Evolutionary conservation across 2,888 invertebrate species (phyloP).

Genomic region (Diadegma fenestrale): DNA sequence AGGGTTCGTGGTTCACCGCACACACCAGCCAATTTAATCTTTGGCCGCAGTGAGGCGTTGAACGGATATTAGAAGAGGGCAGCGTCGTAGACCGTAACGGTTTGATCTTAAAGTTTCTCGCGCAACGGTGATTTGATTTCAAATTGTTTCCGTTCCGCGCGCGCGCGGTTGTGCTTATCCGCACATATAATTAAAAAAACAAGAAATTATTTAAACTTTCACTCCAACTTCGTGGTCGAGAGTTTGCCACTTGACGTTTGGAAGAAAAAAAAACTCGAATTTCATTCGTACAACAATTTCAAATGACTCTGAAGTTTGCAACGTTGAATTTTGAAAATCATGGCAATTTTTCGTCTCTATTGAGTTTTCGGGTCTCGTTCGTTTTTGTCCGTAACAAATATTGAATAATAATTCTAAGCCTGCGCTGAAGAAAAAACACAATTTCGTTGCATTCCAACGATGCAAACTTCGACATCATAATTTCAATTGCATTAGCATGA

Average conservation of each 20-base stretch:
- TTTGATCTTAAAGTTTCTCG: slow-evolving; percentile 18
- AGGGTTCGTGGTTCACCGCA: slow-evolving; percentile 66
- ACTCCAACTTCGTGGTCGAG: not conserved
- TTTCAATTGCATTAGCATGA: not conserved
- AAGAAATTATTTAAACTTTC: not conserved
- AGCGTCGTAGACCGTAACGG: slow-evolving; percentile 43
- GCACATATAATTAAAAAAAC: not conserved
- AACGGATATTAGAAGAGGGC: slow-evolving; percentile 49
- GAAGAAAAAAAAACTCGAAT: not conserved
- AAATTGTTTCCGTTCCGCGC: slow-evolving; percentile 30
- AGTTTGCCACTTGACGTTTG: too few species aligned
- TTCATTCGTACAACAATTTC: not conserved
- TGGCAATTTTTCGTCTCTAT: too few species aligned
- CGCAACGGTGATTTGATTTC: slow-evolving; percentile 33
- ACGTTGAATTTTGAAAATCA: too few species aligned
- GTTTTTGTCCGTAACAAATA: too few species aligned
- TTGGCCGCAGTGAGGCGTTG: slow-evolving; percentile 6
- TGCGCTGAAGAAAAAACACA: too few species aligned
- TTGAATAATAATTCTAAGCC: too few species aligned
- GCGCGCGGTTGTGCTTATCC: slow-evolving; percentile 20
- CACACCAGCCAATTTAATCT: slow-evolving; percentile 59
- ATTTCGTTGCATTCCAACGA: too few species aligned
- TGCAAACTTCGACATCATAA: too few species aligned
- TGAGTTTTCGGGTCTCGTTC: too few species aligned
- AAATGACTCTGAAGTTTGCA: too few species aligned